A percentile compares a stretch with the other conserved stretches of the same genome.
Conservation (phyloP, 2,888 invertebrate genomes). For the Busseola fusca region DNA sequence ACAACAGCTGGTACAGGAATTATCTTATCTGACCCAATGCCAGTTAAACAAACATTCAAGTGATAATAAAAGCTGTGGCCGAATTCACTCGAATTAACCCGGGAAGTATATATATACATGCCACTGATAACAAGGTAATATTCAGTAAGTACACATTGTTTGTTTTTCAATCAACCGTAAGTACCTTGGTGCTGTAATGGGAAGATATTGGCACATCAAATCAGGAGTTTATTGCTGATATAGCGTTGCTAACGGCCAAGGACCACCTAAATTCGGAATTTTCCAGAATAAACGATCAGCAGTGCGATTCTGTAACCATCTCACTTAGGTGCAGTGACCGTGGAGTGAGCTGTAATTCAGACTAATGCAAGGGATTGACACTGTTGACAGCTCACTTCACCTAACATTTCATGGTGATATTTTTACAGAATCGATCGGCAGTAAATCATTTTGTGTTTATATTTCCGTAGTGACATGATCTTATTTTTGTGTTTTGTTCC, state of each 20-base stretch:
- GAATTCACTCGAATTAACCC: conserved; percentile 60
- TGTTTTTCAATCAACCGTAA: conserved; percentile 50
- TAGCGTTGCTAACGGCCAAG: conserved; percentile 13
- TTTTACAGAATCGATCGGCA: too few species aligned
- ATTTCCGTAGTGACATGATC: conserved; percentile 2
- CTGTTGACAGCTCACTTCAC: too few species aligned
- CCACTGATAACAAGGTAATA: conserved; percentile 46
- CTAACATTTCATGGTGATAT: too few species aligned
- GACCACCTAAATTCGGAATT: conserved; percentile 28
- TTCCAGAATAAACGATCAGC: conserved; percentile 19
- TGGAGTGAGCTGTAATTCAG: too few species aligned
- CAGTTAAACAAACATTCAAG: conserved; percentile 62
- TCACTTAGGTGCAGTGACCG: too few species aligned
- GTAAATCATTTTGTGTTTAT: conserved; percentile 8
- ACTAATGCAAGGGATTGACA: too few species aligned
- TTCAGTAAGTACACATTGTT: conserved; percentile 40
- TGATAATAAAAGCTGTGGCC: conserved; percentile 57
- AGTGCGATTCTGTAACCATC: too few species aligned
- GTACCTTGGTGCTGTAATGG: conserved; percentile 29
- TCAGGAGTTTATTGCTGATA: conserved; percentile 29
- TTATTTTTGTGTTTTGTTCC: conserved; percentile 28
- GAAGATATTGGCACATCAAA: conserved; percentile 39
- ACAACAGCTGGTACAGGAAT: conserved; percentile 66
- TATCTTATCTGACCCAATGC: conserved; percentile 68
- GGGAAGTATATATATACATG: conserved; percentile 64